phyloP scores from a whole-genome alignment of 2,888 invertebrate genomes.

The Ophioninae sp. region DNA sequence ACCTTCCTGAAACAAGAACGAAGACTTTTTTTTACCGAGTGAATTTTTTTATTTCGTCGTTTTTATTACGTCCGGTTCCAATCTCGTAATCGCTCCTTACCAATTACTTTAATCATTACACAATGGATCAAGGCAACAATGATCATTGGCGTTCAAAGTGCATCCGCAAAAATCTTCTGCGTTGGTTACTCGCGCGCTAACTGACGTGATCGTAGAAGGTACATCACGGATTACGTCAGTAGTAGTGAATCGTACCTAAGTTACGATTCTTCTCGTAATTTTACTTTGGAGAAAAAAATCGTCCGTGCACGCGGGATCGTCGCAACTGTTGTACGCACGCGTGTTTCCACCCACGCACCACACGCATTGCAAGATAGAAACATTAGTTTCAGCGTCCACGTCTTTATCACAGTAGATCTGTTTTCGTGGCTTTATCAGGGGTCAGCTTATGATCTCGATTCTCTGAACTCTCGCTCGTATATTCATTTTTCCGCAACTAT shows the following conservation, averaged over 20 bases:
- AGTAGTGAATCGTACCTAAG: not conserved
- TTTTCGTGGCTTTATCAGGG: constrained; percentile 18
- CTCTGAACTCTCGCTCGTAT: constrained; percentile 2
- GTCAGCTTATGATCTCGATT: not conserved
- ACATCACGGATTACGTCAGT: not conserved
- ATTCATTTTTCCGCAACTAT: not conserved
- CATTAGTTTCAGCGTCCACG: not conserved
- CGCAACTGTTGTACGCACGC: not conserved
- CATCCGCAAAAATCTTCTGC: not conserved
- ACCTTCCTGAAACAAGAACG: not conserved
- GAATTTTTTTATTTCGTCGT: not conserved
- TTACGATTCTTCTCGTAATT: not conserved
- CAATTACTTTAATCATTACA: not conserved
- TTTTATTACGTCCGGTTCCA: not conserved
- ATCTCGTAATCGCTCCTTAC: not conserved
- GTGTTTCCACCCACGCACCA: not conserved
- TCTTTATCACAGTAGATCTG: constrained; percentile 21
- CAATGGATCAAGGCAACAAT: not conserved
- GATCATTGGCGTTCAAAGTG: not conserved
- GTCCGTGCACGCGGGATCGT: not conserved
- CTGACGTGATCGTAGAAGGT: not conserved
- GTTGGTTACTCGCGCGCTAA: not conserved
- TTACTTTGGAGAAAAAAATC: not conserved
- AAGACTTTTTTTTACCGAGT: not conserved
- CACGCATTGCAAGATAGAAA: not conserved